Base-by-base conservation (phyloP, 2,113 vertebrate species). In the Menidia beryllina region DNA sequence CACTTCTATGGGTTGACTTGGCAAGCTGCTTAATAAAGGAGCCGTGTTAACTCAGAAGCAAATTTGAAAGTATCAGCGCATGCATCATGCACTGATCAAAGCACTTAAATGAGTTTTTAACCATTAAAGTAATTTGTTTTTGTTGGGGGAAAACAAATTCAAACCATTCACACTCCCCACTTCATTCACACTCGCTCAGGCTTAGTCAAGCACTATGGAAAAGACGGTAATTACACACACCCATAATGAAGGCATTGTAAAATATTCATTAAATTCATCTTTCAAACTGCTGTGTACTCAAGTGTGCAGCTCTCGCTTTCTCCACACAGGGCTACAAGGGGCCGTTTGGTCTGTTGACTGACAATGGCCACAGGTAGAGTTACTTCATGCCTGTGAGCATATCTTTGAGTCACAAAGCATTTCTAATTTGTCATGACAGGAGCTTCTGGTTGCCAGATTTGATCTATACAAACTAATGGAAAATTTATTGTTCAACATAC, bases 391-490 rank as follows among this genome's bases (percentile, higher is more conserved):
- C 83, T 78, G 68, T 64, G 39, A 83, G 83, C 26, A 7, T 67
- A 15, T 63, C 76, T 83, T 67, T 71, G 83, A 87, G 69, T 84
- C 78, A 82, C 77, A 82, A 52, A 82, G 75, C 85, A 81, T 89
- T 83, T 88, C 70, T 91, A 88, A 91, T 87, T 87, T 75, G 64
- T 85, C 71, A 45, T 88, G 88, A 91, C 89, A 86, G 86, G 66
- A 86, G 68, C 82, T 86, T 86, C 85, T 87, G 81, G 68, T 82
- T 89, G 86, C 78, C 84, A 84, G 80, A 81, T 83, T 79, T 77
- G 72, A 89, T 88, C 71, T 83, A 66, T 68, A 72, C 78, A 87
- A 55, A 55, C 70, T 19, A 8, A 52, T 74, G 49, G 68, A 84
- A 72, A 73, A 86, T 83, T 81, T 79, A 80, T 71, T 81, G 71